Base-by-base conservation (phyloP, 2,888 invertebrate genomes). In the Phlogophora meticulosa region DNA sequence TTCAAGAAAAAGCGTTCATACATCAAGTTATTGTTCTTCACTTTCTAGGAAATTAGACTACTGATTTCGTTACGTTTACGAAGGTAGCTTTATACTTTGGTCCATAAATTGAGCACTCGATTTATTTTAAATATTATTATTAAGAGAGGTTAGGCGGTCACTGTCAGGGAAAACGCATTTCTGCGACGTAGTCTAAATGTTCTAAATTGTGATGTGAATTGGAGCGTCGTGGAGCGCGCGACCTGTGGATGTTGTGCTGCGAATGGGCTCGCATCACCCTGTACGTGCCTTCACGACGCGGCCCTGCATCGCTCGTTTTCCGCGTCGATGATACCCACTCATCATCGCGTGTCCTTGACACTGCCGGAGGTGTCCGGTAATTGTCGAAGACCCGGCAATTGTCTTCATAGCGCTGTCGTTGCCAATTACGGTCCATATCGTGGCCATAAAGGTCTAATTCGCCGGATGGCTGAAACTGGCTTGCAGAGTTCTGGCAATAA, bases 361-460 rank as follows among this genome's bases (percentile, higher is more conserved):
- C 78, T 63, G 66, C 81, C 64, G 90, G 90, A 76, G 87, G 90
- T 83, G 90, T 93, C 73, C 90, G 90, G 82, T 93, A 91, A 78
- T 92, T 95, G 43, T 95, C 93, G 64, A 92, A 91, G 34, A 87
- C 89, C 15, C 92, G 87, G 45, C 91, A 87, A 81, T 94, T 94
- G 45, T 92, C 92, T 65, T 95, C 95, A 67, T 89, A 92, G 11
- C 93, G 89, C 71, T 95, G 95, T 67, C 96, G 92, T 85, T 96
- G 96, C 95, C 96, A 96, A 69, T 94, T 94, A 36, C 95, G 90
- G 66, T 96, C 96, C n/a, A 94, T 88, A 43, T 97, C 96, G 72
- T 96, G 96, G 32, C 97, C 97, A 81, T 97, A 97, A 20, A 97
- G 92, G 86, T 97, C 97, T 78, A 97, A 93, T 71, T 97, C 96